These are phyloP conservation scores for Drosophila longiperda DNA, from an alignment of 2,888 invertebrate genomes.

Conservation along the genomic window DNA sequence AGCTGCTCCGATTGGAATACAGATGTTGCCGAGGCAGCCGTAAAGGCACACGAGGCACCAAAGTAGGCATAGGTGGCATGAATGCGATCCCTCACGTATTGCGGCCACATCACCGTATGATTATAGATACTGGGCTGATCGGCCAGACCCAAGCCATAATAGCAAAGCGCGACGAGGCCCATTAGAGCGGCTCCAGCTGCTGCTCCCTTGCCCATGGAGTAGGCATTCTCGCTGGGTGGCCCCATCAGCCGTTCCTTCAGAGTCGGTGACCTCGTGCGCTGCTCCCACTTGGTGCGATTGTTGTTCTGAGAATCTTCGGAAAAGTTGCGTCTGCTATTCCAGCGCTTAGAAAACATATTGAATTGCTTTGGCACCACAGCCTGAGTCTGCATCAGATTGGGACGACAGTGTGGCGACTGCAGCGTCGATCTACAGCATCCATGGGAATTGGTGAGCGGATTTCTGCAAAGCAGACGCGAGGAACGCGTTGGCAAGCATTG, in stretches of 20 bases:
- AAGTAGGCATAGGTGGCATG: slow-evolving; percentile 96
- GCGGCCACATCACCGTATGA: slow-evolving; percentile 96
- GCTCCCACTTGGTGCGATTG: slow-evolving; percentile 67
- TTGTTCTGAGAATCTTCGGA: slow-evolving; percentile 34
- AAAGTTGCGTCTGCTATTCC: slow-evolving; percentile 33
- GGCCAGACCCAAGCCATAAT: slow-evolving; percentile 95
- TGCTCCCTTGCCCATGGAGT: slow-evolving; percentile 94
- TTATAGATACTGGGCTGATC: slow-evolving; percentile 92
- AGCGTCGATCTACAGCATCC: slow-evolving; percentile 41
- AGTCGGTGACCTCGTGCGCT: slow-evolving; percentile 85
- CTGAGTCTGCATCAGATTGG: background rate
- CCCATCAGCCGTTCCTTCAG: slow-evolving; percentile 90
- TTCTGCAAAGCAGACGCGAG: slow-evolving; percentile 27
- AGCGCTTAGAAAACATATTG: slow-evolving; percentile 20
- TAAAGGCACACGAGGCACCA: slow-evolving; percentile 93
- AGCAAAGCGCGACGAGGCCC: slow-evolving; percentile 96
- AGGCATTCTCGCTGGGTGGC: slow-evolving; percentile 93
- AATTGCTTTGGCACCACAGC: background rate
- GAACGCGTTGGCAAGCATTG: slow-evolving; percentile 39
- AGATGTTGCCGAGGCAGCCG: slow-evolving; percentile 92
- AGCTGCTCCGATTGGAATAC: slow-evolving; percentile 93
- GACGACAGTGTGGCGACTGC: background rate
- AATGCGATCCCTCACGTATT: slow-evolving; percentile 95
- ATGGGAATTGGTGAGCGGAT: background rate
- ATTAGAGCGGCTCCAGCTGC: slow-evolving; percentile 95